Evolutionary conservation across 2,888 invertebrate genomes (phyloP), one percentile per base, ranked within the genome.

Genomic region (Cheilosia variabilis): DNA sequence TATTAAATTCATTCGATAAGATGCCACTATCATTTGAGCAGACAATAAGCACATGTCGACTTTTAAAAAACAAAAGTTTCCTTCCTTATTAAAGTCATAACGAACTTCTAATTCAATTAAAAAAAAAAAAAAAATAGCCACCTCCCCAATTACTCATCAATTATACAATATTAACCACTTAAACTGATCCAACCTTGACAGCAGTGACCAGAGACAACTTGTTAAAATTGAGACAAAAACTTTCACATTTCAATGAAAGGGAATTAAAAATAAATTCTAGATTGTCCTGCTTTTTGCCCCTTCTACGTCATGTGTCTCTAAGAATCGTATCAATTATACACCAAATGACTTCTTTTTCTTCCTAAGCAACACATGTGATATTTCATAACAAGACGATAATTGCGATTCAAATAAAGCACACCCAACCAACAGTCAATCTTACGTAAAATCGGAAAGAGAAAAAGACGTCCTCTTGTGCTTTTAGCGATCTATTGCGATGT

Each of bases 101-200:
- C 19, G 7, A 19, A 9, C 4, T 47, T 47, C n/a, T 47, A 5
- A 58, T 47, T 69, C 22, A 47, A 57, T 69, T 31, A 24, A 69
- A 45, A 45, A 10, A 27, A 5, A 27, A 27, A 27, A 6, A 6
- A 27, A 22, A 57, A 43, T 6, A 2, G 7, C n/a, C 17, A 24
- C 4, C 47, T 37, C 57, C 47, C 13, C 22, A 24, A 68, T 45
- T 57, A 43, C 19, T 57, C 7, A 37, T 4, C 37, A 37, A 37
- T 37, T 37, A 37, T 13, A 37, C 3, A 37, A 37, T 1, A 37
- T 10, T 4, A 37, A 4, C 10, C 37, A 37, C 37, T 37, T 37
- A 37, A 71, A 71, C 22, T 24, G 37, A 37, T 71, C n/a, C 17
- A 50, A 71, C 71, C 71, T 71, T 58, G 71, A 19, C 17, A 19